Evolutionary conservation across 1,140 invertebrate species (phyloP), one percentile per base, ranked within the genome.

Genomic region (Drosophila aff.): DNA sequence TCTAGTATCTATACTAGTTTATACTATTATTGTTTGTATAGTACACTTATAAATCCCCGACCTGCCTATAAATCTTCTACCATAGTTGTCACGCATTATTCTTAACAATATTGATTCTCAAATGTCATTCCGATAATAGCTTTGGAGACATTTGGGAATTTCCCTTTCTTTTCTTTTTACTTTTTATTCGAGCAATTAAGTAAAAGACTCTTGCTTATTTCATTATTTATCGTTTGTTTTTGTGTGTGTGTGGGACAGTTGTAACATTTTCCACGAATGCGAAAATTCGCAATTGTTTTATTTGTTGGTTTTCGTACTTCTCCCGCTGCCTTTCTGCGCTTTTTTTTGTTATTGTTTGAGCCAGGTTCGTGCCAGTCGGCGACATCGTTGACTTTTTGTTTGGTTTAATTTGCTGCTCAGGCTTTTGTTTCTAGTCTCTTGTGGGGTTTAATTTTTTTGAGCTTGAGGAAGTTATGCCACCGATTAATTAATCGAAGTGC

Each of bases 341-440:
- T 58, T 65, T 74, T 49, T 23, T 1, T 47, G 46, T 64, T 60
- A 46, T 68, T 83, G 74, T 60, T 67, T 69, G 13, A 76, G 76
- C 76, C 69, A 55, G 68, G 59, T 82, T 77, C 72, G 82, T 86
- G 71, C 83, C 82, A 86, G 79, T 63, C 85, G 76, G 83, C 49
- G 82, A 76, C 69, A 86, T 87, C 82, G 77, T 63, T 60, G 63
- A 62, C 63, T 55, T 65, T 85, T 86, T 68, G 66, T 58, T 83
- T 76, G 55, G 57, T 59, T 64, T 83, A 57, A 64, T 79, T 55
- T 11, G 21, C 67, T 49, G 28, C 43, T 74, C 36, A 13, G 40
- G 47, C 68, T 55, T 53, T 62, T 62, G 57, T 63, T 60, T 71
- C 33, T 40, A 28, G 23, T 49, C 18, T 23, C 36, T 61, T 61